Percentiles rank a stretch among this genome's conserved stretches.
phyloP scores from a whole-genome alignment of 1,140 invertebrate genomes.

The Drosophila equinoxialis region DNA sequence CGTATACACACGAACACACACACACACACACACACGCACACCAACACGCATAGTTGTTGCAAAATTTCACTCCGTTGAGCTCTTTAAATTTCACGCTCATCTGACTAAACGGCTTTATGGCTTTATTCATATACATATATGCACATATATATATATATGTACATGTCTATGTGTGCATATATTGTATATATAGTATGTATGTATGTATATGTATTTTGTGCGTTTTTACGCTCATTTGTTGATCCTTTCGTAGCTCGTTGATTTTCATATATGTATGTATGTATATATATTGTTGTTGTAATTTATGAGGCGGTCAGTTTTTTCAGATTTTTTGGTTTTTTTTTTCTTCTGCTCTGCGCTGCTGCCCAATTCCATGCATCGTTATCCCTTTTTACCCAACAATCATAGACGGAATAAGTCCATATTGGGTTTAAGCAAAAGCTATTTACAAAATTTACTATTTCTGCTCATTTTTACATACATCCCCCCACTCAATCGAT shows the following conservation, averaged over 20 bases:
- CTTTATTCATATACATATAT: constrained; percentile 52
- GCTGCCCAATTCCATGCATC: constrained; percentile 10
- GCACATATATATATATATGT: background rate
- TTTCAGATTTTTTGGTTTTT: constrained; percentile 53
- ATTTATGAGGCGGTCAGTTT: constrained; percentile 77
- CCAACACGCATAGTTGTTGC: constrained; percentile 34
- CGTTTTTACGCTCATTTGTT: constrained; percentile 66
- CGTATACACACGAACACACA: constrained; percentile 40
- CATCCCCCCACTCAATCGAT: background rate
- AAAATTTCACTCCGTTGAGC: constrained; percentile 40
- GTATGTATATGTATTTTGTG: background rate
- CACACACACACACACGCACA: constrained; percentile 10
- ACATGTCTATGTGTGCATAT: too few relatives aligned
- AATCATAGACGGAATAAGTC: background rate
- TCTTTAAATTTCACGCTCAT: constrained; percentile 70
- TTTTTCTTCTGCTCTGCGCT: constrained; percentile 38
- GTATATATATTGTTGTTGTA: constrained; percentile 41
- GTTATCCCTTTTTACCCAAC: constrained; percentile 10
- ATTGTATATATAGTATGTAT: background rate
- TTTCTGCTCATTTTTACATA: background rate
- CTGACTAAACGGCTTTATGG: constrained; percentile 78
- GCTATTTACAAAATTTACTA: background rate
- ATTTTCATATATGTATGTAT: constrained; percentile 41
- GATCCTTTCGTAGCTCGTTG: constrained; percentile 50
- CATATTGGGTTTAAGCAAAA: background rate